Conservation (phyloP, 2,113 vertebrate genomes). For the Gymnobelideus leadbeateri region DNA sequence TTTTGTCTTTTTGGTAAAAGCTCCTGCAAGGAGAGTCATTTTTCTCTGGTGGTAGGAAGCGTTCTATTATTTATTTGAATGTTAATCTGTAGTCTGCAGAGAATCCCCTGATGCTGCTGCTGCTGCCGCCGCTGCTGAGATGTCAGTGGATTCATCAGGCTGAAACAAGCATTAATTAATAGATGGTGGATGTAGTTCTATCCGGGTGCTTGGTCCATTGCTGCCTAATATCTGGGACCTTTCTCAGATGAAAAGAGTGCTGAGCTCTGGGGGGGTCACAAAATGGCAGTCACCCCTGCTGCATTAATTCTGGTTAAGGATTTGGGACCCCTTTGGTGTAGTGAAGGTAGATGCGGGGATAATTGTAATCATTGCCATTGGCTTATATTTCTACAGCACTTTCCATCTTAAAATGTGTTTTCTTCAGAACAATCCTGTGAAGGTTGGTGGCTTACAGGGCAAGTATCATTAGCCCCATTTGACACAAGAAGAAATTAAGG, state of each 20-base stretch:
- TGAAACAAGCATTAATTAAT: conserved; percentile 24
- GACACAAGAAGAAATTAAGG: background rate
- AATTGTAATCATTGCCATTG: background rate
- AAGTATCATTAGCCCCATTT: background rate
- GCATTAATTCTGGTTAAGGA: background rate
- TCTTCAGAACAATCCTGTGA: background rate
- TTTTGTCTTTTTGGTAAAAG: conserved; percentile 48
- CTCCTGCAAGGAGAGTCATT: conserved; percentile 55
- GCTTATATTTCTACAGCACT: background rate
- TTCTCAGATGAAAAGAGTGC: background rate
- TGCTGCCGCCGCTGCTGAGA: conserved; percentile 52
- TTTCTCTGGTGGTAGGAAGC: conserved; percentile 54
- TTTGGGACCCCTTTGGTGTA: background rate
- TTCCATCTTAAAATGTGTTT: background rate
- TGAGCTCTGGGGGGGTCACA: background rate
- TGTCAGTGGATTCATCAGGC: conserved; percentile 56
- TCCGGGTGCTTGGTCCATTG: background rate
- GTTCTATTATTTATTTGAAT: conserved; percentile 69
- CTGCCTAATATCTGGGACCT: background rate
- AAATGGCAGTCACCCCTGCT: background rate
- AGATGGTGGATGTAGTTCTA: conserved; percentile 20
- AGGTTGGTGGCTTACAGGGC: background rate
- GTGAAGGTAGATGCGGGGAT: background rate
- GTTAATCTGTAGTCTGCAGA: conserved; percentile 66
- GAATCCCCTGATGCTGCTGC: conserved; percentile 58